Conservation (phyloP, 2,888 invertebrate species). For the Augochlorella aurata region DNA sequence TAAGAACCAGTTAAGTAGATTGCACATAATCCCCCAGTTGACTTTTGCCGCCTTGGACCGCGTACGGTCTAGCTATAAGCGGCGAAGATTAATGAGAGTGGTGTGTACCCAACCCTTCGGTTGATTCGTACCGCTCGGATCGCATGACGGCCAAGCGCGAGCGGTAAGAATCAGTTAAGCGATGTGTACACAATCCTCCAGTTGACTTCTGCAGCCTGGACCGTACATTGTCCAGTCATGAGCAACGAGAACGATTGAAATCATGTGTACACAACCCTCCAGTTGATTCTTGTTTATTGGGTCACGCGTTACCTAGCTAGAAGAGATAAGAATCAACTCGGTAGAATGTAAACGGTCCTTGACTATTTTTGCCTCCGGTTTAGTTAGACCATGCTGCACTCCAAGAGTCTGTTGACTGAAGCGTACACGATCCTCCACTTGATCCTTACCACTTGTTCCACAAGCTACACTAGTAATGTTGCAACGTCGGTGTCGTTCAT, state of each 20-base stretch:
- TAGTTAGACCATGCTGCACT: not conserved
- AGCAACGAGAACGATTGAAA: not conserved
- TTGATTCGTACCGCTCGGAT: not conserved
- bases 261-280: not conserved
- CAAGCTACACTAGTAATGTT: not conserved
- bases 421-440: not conserved
- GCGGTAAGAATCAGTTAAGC: slow-evolving; percentile 2
- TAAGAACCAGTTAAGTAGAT: slow-evolving; percentile 7
- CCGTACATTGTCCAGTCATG: not conserved
- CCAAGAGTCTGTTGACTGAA: not conserved
- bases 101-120: not conserved
- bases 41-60: not conserved
- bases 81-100: not conserved
- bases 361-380: not conserved
- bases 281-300: not conserved
- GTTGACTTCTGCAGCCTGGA: not conserved
- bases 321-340: not conserved
- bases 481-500: not conserved
- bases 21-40: not conserved
- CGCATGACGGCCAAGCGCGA: not conserved
- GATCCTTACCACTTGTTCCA: not conserved
- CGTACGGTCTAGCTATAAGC: not conserved
- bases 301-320: not conserved
- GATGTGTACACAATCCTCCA: not conserved
- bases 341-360: not conserved